phyloP scores from a whole-genome alignment of 2,888 invertebrate species.

The Leptothorax acervorum region DNA sequence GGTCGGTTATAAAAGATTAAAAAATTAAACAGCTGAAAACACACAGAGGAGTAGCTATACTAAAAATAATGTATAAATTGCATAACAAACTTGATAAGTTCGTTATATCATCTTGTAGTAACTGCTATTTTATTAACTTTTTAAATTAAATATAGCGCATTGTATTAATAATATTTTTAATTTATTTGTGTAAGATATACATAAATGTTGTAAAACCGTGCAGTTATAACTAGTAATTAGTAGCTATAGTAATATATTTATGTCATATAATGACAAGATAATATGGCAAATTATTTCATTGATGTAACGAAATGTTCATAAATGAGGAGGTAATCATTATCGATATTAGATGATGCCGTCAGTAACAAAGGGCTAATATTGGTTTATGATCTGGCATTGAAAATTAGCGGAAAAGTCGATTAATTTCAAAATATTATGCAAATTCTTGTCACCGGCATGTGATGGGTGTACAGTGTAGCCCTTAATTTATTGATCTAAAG shows the following conservation, averaged over 20 bases:
- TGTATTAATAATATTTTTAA: constrained; percentile 4
- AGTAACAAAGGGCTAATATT: constrained; percentile 26
- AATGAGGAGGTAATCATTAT: constrained; percentile 34
- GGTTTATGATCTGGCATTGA: constrained; percentile 20
- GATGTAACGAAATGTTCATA: constrained; percentile 31
- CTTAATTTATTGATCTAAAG: constrained; percentile 43
- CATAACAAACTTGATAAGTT: not conserved
- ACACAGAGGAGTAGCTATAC: not conserved
- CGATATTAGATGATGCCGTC: constrained; percentile 24
- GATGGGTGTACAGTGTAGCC: not conserved
- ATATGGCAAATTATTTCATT: constrained; percentile 35
- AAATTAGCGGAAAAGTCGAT: constrained; percentile 47
- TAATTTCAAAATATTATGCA: constrained; percentile 48
- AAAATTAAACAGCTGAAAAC: not conserved
- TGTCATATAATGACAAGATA: not conserved
- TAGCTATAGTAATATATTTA: not conserved
- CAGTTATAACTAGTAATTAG: not conserved
- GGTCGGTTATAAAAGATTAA: not conserved
- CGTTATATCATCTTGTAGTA: not conserved
- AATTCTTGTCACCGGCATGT: constrained; percentile 34
- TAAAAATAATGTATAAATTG: not conserved
- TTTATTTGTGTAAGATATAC: not conserved
- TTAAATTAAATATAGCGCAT: not conserved
- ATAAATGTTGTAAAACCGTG: not conserved
- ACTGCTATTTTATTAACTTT: not conserved